Evolutionary conservation across 2,797 vertebrate genomes (phyloP).

Genomic region (Pachyuromys duprasi): DNA sequence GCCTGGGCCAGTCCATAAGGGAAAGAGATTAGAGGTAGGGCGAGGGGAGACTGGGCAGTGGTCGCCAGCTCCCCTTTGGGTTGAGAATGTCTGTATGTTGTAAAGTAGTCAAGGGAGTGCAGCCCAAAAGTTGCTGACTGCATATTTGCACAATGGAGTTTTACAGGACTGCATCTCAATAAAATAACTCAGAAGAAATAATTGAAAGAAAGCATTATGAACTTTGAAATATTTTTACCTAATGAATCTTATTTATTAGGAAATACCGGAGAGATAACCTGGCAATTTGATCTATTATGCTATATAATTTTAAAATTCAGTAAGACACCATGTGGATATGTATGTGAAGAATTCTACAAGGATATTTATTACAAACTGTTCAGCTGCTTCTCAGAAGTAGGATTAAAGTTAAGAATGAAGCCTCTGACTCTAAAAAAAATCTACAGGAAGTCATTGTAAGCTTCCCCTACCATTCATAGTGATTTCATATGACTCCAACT

Average conservation of each 20-base stretch:
- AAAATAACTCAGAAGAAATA: slow-evolving; percentile 19
- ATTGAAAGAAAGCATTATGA: slow-evolving; percentile 1
- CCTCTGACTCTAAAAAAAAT: background rate
- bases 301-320: slow-evolving; percentile 45
- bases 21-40: background rate
- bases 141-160: slow-evolving; percentile 21
- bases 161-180: background rate
- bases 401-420: background rate
- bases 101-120: slow-evolving; percentile 11
- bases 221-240: slow-evolving; percentile 19
- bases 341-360: slow-evolving; percentile 26
- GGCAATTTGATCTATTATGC: background rate
- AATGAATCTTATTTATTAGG: slow-evolving; percentile 43
- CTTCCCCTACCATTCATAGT: slow-evolving; percentile 96
- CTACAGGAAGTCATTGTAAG: background rate
- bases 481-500: slow-evolving; percentile 98
- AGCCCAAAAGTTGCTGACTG: background rate
- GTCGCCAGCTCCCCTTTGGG: background rate
- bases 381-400: slow-evolving; percentile 51
- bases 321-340: background rate
- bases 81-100: background rate
- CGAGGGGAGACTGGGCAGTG: background rate
- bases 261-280: slow-evolving; percentile 29
- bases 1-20: background rate
- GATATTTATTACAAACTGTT: slow-evolving; percentile 38